Evolutionary conservation across 2,888 invertebrate genomes (phyloP).

Genomic region (Lamellibrachia columna): DNA sequence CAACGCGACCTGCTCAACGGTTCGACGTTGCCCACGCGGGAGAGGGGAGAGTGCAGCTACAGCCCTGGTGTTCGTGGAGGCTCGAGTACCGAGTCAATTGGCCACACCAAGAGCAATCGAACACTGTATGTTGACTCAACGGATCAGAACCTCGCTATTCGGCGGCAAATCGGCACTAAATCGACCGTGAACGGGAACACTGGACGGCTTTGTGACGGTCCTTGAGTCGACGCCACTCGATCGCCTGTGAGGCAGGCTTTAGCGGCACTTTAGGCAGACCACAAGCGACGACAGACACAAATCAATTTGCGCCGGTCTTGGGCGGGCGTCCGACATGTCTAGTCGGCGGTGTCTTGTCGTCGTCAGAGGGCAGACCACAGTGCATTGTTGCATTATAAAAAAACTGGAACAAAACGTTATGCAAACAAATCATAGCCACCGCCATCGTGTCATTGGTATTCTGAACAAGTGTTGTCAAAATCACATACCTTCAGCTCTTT

Average conservation of each 20-base stretch:
- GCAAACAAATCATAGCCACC: too few relatives aligned
- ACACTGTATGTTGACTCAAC: not conserved
- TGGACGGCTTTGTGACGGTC: not conserved
- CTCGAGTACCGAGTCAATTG: not conserved
- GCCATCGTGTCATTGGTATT: too few relatives aligned
- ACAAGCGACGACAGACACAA: not conserved
- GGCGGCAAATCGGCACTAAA: not conserved
- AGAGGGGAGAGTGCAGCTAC: not conserved
- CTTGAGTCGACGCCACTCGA: not conserved
- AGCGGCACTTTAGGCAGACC: not conserved
- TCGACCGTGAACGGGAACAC: conserved; percentile 12
- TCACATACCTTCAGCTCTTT: too few relatives aligned
- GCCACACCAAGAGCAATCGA: conserved; percentile 9
- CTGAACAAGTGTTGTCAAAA: too few relatives aligned
- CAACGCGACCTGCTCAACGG: not conserved
- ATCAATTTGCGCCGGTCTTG: not conserved
- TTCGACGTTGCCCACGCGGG: not conserved
- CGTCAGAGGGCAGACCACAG: too few relatives aligned
- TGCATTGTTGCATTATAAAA: too few relatives aligned
- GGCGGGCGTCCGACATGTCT: not conserved
- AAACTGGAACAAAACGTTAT: too few relatives aligned
- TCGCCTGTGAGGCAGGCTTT: not conserved
- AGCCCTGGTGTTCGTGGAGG: not conserved
- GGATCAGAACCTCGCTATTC: not conserved
- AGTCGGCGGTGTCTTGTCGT: not conserved